Conservation (phyloP, 2,888 invertebrate species). For the Mesorhabditis belari region DNA sequence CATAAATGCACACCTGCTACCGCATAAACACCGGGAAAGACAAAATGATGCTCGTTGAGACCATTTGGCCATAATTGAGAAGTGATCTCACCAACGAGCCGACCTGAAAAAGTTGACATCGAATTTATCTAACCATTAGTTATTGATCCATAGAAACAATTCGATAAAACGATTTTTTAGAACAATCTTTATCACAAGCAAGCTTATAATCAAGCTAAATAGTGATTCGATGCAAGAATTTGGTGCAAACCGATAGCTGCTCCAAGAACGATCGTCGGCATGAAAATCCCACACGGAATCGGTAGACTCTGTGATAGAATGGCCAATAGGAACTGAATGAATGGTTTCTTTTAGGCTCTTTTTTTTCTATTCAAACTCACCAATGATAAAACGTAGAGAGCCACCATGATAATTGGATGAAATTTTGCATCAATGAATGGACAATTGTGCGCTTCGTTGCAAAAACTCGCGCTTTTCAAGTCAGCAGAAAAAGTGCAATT, state of each 20-base stretch:
- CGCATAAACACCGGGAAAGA: conserved; percentile 87
- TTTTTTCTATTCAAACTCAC: conserved; percentile 31
- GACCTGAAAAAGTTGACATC: conserved; percentile 2
- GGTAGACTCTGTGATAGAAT: conserved; percentile 83
- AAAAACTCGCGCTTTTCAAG: too few relatives aligned
- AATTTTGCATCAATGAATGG: neutral
- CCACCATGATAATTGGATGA: neutral
- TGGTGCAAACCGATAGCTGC: conserved; percentile 86
- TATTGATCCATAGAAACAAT: too few relatives aligned
- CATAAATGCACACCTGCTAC: conserved; percentile 75
- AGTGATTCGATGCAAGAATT: too few relatives aligned
- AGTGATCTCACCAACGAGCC: conserved; percentile 1
- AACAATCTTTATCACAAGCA: too few relatives aligned
- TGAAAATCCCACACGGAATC: conserved; percentile 92
- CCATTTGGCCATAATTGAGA: neutral
- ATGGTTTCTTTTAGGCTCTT: too few relatives aligned
- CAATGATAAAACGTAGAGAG: neutral
- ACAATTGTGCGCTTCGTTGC: too few relatives aligned
- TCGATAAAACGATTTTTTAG: too few relatives aligned
- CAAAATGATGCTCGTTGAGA: conserved; percentile 57
- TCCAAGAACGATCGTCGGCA: conserved; percentile 86
- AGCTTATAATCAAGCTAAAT: too few relatives aligned
- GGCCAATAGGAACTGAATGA: conserved; percentile 72
- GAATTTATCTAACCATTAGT: too few relatives aligned
- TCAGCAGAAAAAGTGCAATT: too few relatives aligned